Evolutionary conservation across 2,888 invertebrate species (phyloP).

Genomic region (Monopis laevigella): DNA sequence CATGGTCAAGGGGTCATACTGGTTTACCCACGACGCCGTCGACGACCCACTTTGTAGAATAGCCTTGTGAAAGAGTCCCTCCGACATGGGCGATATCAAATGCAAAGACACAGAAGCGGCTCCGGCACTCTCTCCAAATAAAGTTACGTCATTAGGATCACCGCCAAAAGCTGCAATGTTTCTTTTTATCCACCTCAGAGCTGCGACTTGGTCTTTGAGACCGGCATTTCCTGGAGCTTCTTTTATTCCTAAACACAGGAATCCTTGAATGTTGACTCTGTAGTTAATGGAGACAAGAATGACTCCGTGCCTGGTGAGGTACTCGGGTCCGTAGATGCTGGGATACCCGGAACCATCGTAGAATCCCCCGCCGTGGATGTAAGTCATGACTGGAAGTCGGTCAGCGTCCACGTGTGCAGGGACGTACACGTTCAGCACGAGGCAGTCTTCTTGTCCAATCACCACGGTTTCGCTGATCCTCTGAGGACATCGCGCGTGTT

Average conservation of each 20-base stretch:
- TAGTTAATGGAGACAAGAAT: conserved; percentile 52
- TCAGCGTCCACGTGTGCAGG: conserved; percentile 25
- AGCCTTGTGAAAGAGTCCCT: conserved; percentile 44
- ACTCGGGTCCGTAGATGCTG: conserved; percentile 46
- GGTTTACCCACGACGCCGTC: conserved; percentile 47
- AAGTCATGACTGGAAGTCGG: conserved; percentile 52
- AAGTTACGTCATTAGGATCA: conserved; percentile 44
- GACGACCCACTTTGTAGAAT: conserved; percentile 54
- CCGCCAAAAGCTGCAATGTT: conserved; percentile 49
- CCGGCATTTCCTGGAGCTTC: conserved; percentile 54
- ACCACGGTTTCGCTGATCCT: conserved; percentile 32
- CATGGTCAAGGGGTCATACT: conserved; percentile 40
- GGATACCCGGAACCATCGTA: conserved; percentile 47
- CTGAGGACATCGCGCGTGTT: conserved; percentile 44
- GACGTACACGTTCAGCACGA: conserved; percentile 45
- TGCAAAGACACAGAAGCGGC: conserved; percentile 47
- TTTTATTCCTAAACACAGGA: conserved; percentile 45
- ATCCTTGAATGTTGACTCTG: conserved; percentile 48
- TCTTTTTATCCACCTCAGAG: conserved; percentile 41
- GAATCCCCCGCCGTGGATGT: conserved; percentile 55
- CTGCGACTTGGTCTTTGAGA: conserved; percentile 51
- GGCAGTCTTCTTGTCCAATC: conserved; percentile 44
- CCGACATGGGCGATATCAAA: conserved; percentile 45
- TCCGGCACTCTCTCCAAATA: conserved; percentile 59
- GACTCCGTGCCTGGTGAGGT: conserved; percentile 38